Evolutionary conservation across 2,888 invertebrate species (phyloP).

Genomic region (Germaria angustata): DNA sequence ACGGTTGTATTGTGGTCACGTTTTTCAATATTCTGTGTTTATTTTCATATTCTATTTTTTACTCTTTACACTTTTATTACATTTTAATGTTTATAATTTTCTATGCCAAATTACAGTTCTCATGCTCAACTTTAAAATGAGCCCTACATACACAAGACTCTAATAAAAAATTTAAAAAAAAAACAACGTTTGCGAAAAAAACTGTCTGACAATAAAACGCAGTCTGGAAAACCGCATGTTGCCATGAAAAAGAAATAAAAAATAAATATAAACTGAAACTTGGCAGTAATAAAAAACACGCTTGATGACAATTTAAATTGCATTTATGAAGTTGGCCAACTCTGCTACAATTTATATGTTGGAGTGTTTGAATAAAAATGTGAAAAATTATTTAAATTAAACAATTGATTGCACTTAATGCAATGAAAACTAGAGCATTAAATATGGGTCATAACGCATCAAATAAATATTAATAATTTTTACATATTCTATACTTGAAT

Average conservation of each 20-base stretch:
- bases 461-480: constrained; percentile 5
- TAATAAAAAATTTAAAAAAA: background rate
- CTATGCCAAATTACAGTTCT: constrained; percentile 60
- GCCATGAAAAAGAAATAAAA: constrained; percentile 29
- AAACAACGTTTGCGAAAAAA: background rate
- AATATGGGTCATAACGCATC: constrained; percentile 52
- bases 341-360: background rate
- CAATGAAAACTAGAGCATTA: constrained; percentile 48
- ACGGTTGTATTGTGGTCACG: constrained; percentile 24
- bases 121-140: constrained; percentile 19
- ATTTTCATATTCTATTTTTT: background rate
- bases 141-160: constrained; percentile 1
- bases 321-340: constrained; percentile 41
- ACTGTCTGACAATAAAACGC: constrained; percentile 37
- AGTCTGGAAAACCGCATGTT: constrained; percentile 55
- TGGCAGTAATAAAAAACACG: constrained; percentile 9
- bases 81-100: constrained; percentile 61
- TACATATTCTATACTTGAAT: background rate
- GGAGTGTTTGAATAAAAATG: constrained; percentile 4
- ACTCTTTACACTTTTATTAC: constrained; percentile 34
- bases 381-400: constrained; percentile 1
- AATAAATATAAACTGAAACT: constrained; percentile 3
- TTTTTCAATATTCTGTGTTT: constrained; percentile 20
- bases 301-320: constrained; percentile 56
- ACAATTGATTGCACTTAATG: constrained; percentile 52